These are phyloP conservation scores for Sebastes matsubarae DNA, from an alignment of 2,797 vertebrate species.

Conservation along the genomic window DNA sequence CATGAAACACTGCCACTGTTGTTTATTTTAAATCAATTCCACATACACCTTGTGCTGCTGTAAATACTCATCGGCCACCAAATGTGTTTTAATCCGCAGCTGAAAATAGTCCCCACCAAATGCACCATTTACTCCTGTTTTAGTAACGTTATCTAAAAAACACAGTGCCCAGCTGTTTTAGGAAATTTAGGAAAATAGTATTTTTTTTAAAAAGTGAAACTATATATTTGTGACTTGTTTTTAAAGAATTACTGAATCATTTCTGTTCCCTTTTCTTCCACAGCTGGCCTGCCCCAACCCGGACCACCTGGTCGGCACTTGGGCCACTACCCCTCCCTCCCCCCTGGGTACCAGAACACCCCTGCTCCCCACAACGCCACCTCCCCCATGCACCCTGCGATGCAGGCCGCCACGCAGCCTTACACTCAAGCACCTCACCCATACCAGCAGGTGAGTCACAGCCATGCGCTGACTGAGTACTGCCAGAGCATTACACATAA, in stretches of 20 bases:
- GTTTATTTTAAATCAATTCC: neutral
- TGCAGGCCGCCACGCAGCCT: constrained; percentile 82
- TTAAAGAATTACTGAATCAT: neutral
- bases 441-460: constrained; percentile 87
- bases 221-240: too few species aligned
- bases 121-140: neutral
- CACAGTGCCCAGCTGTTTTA: too few species aligned
- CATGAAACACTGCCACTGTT: neutral
- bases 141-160: neutral
- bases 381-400: constrained; percentile 77
- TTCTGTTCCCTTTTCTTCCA: constrained; percentile 32
- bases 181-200: too few species aligned
- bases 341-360: constrained; percentile 91
- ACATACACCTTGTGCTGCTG: neutral
- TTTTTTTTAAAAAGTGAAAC: too few species aligned
- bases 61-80: too few species aligned
- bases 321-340: constrained; percentile 91
- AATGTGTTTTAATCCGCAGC: neutral
- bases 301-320: constrained; percentile 83
- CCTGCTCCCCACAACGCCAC: constrained; percentile 66
- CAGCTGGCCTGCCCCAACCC: constrained; percentile 82
- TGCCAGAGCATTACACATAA: neutral
- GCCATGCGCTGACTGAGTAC: neutral
- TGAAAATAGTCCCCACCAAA: neutral
- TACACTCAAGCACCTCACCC: constrained; percentile 85